Conservation (phyloP, 2,888 invertebrate genomes). For the Cataglyphis altisquamis region DNA sequence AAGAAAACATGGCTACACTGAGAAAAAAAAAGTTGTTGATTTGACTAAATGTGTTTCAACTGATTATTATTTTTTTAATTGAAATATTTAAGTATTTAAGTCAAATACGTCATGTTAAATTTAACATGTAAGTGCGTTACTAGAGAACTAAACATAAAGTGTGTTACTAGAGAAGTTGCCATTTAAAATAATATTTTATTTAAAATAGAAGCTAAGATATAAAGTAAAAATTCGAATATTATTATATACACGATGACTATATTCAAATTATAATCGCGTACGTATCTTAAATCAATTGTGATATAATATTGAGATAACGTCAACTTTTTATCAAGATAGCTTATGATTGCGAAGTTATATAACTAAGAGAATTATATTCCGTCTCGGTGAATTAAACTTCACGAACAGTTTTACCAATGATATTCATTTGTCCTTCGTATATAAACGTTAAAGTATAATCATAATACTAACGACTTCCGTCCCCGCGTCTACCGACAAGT, state of each 20-base stretch:
- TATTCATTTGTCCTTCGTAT: neutral
- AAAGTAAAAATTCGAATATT: neutral
- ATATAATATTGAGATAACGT: neutral
- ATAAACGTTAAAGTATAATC: neutral
- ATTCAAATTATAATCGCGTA: neutral
- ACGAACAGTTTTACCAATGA: neutral
- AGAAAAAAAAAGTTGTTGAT: too few species aligned
- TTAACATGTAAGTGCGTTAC: neutral
- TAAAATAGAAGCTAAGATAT: neutral
- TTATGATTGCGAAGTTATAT: neutral
- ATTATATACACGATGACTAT: neutral
- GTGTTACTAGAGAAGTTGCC: neutral
- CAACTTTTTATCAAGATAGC: neutral
- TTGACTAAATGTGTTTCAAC: too few species aligned
- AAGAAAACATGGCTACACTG: neutral
- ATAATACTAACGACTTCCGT: conserved; percentile 48
- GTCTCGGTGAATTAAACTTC: neutral
- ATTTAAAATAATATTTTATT: neutral
- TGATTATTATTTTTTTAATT: too few species aligned
- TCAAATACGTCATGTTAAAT: too few species aligned
- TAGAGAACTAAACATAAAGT: neutral
- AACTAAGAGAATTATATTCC: neutral
- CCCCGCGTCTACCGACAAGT: conserved; percentile 28
- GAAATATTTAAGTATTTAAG: too few species aligned
- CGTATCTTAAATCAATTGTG: neutral